Conservation (phyloP, 1,140 invertebrate species). For the Triops cancriformis region DNA sequence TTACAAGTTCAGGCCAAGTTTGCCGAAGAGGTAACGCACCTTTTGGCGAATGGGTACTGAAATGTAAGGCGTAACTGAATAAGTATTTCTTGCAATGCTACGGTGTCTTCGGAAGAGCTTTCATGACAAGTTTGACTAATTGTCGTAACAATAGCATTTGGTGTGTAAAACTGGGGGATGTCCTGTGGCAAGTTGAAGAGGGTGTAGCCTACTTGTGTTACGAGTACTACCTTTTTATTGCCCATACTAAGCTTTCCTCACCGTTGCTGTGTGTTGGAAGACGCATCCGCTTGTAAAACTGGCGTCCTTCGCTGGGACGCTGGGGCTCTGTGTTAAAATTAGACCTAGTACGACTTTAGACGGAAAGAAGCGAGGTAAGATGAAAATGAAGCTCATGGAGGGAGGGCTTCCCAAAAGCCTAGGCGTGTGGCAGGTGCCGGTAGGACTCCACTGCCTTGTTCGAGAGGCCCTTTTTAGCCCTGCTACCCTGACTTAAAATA, state of each 20-base stretch:
- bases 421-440: slow-evolving; percentile 2
- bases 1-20: too few species aligned
- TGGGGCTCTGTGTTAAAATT: slow-evolving; percentile 13
- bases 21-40: too few species aligned
- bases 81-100: not conserved
- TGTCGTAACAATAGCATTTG: not conserved
- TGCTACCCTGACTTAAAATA: not conserved
- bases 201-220: not conserved
- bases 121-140: not conserved
- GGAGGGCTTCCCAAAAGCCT: not conserved
- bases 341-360: not conserved
- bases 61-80: not conserved
- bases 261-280: not conserved
- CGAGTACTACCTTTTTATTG: not conserved
- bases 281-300: not conserved
- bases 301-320: slow-evolving; percentile 3
- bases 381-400: slow-evolving; percentile 1
- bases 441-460: not conserved
- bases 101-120: not conserved
- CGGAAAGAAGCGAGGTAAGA: not conserved
- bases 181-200: not conserved
- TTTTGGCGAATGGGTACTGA: too few species aligned
- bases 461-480: not conserved
- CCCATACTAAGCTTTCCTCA: not conserved
- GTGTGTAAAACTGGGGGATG: not conserved